These are phyloP conservation scores for Uromys caudimaculatus DNA, from an alignment of 2,797 vertebrate genomes.

Conservation along the genomic window DNA sequence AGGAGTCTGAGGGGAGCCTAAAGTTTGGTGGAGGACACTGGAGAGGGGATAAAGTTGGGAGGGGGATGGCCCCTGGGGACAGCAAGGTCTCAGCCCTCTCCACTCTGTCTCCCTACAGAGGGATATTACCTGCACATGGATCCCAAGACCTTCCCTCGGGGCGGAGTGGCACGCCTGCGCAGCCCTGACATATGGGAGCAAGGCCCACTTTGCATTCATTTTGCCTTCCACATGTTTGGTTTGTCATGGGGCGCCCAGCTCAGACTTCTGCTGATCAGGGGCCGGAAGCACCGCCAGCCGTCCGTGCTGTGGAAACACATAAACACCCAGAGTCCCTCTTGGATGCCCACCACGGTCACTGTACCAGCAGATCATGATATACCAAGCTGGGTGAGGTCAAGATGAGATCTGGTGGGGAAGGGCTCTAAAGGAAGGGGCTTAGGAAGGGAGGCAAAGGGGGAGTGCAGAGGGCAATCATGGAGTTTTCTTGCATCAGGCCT, in stretches of 20 bases:
- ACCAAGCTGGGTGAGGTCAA: constrained; percentile 53
- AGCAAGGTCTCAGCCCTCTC: not conserved
- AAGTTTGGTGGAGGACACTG: constrained; percentile 55
- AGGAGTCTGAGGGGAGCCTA: constrained; percentile 7
- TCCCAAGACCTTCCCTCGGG: not conserved
- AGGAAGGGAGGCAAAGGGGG: not conserved
- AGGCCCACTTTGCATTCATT: constrained; percentile 69
- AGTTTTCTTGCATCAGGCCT: too few relatives aligned
- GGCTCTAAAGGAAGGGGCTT: not conserved
- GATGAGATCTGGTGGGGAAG: not conserved
- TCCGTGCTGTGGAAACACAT: constrained; percentile 64
- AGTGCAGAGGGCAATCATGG: rapidly evolving
- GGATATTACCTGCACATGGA: constrained; percentile 77
- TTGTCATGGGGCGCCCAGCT: constrained; percentile 65
- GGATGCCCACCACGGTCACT: constrained; percentile 40
- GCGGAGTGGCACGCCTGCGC: constrained; percentile 51
- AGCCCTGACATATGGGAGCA: constrained; percentile 66
- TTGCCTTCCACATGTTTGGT: constrained; percentile 76
- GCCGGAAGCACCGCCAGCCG: not conserved
- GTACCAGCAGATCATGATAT: not conserved
- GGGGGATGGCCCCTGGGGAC: not conserved
- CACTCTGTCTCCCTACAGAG: constrained; percentile 34
- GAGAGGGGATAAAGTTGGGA: not conserved
- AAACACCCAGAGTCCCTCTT: constrained; percentile 69
- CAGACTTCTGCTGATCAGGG: constrained; percentile 44